Evolutionary conservation across 2,797 vertebrate species (phyloP), one percentile per base, ranked within the genome.

Genomic region (Chelon labrosus): DNA sequence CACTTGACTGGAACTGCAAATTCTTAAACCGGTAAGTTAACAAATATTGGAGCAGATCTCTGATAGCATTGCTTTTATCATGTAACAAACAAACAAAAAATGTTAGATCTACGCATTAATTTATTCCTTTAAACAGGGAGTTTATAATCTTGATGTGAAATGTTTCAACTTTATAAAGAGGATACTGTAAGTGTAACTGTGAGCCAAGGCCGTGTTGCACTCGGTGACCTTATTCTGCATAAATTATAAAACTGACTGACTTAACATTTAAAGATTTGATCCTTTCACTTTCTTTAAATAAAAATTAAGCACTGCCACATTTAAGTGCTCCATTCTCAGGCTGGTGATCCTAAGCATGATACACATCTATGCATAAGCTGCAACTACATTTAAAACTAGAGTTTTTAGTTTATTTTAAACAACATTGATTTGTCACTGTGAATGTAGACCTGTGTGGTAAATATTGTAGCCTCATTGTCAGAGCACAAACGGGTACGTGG

Each of bases 1-100:
- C 85, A 60, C 19, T 77, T 65, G 35, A 85, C 86, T 73, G 83
- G 65, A 11, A 76, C 79, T 47, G 39, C 49, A 51, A 44, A 8
- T 22, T 64, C 68, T 63, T 35, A 52, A 70, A 9, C 66, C 56
- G 61, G 81, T 88, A 6, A 41, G 80, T 65, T 65, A 11, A 50
- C 11, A 70, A 37, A 19, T 54, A 4, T n/a, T 47, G 19, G 27
- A 22, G 7, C 46, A 57, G 19, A 20, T 41, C 12, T 37, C 11
- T 46, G 7, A 58, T 51, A 37, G 50, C 1, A 44, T 53, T 0
- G 51, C 20, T 17, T 38, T 14, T 6, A 17, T 17, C n/a, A 13
- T 65, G n/a, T 22, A 1, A 46, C 22, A 22, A 22, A 22, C 22
- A 11, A 39, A 39, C 7, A 55, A 7, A 35, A 25, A 68, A 47